Conservation (phyloP, 92 coral and sea anemone genomes). For the Zoanthus sansibaricus region DNA sequence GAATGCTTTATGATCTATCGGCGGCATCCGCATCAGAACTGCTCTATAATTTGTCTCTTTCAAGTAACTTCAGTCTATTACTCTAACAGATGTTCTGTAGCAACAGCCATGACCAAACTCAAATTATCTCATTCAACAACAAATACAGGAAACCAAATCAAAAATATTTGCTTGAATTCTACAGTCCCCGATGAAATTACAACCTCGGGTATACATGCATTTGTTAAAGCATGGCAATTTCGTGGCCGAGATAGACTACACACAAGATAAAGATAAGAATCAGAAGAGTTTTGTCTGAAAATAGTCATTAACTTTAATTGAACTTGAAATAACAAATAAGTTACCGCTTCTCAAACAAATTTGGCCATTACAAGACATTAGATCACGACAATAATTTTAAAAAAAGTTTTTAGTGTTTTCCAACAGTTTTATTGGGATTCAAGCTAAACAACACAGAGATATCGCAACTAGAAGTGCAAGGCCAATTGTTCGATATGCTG, state of each 20-base stretch:
- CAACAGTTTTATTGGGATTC: conserved; percentile 5
- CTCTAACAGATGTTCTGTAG: not conserved
- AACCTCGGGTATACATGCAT: not conserved
- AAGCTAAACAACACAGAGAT: not conserved
- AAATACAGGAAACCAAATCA: not conserved
- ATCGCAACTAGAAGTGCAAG: not conserved
- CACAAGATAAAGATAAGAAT: conserved; percentile 1
- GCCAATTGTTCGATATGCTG: not conserved
- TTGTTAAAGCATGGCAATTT: not conserved
- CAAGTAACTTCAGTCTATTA: not conserved
- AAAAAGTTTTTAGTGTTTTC: not conserved
- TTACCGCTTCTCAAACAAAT: conserved; percentile 17
- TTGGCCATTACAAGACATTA: not conserved
- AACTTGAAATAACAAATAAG: conserved; percentile 20
- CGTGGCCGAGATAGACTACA: not conserved
- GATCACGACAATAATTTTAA: not conserved
- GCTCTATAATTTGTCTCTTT: not conserved
- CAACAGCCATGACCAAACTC: not conserved
- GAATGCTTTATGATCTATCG: too few relatives aligned
- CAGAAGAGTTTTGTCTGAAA: conserved; percentile 42
- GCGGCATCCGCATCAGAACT: not conserved
- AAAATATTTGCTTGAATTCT: not conserved
- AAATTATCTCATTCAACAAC: not conserved
- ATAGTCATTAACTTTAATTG: conserved; percentile 4
- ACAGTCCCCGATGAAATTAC: not conserved